Percentiles rank a stretch among this genome's conserved stretches.
Evolutionary conservation across 2,797 vertebrate genomes (phyloP).

Genomic region (Microctenopoma stevenorrisi): DNA sequence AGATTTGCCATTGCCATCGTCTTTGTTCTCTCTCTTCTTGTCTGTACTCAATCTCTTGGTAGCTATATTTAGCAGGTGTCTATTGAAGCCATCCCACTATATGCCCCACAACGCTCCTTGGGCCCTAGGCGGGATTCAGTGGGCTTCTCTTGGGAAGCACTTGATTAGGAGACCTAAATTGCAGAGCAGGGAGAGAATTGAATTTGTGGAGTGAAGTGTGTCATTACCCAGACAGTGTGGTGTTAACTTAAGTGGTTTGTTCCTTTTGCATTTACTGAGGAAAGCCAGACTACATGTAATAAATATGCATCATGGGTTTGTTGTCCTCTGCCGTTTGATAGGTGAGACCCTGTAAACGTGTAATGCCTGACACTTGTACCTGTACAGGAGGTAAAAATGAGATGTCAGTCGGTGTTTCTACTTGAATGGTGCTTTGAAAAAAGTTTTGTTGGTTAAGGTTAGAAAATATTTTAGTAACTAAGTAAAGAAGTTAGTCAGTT

Average conservation of each 20-base stretch:
- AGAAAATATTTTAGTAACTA: too few species aligned
- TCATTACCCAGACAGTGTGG: conserved; percentile 62
- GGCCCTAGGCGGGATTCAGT: conserved; percentile 80
- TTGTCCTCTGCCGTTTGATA: conserved; percentile 8
- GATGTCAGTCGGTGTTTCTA: conserved; percentile 20
- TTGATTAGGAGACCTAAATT: conserved; percentile 86
- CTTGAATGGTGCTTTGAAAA: conserved; percentile 1
- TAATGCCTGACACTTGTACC: conserved; percentile 5
- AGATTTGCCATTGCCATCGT: conserved; percentile 50
- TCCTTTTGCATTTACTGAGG: conserved; percentile 26
- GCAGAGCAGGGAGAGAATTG: conserved; percentile 67
- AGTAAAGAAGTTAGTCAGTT: neutral
- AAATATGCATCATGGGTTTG: conserved; percentile 22
- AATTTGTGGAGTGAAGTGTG: conserved; percentile 81
- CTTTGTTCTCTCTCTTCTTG: conserved; percentile 44
- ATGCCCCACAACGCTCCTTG: conserved; percentile 79
- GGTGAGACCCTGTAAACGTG: conserved; percentile 3
- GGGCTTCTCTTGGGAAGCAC: conserved; percentile 76
- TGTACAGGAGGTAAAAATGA: conserved; percentile 3
- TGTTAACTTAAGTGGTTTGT: conserved; percentile 43
- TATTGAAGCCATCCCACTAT: conserved; percentile 81
- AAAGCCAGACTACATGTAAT: conserved; percentile 23
- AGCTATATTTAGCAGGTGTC: conserved; percentile 83
- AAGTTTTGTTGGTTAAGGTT: neutral
- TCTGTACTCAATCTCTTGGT: conserved; percentile 71